Conservation (phyloP, 2,113 vertebrate species). For the Malaclemys terrapin region DNA sequence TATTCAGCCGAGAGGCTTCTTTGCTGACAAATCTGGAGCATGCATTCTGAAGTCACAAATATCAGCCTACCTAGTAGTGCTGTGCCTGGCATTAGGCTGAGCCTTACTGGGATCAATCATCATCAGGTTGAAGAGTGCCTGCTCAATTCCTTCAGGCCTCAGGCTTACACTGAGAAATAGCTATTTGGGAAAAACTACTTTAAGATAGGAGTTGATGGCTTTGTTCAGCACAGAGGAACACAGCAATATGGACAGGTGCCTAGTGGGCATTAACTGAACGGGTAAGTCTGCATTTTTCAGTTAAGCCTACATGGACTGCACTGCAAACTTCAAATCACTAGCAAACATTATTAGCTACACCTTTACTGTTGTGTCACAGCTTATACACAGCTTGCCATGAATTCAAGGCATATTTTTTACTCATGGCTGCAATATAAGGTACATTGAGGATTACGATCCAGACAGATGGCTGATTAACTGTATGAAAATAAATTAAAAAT, state of each 20-base stretch:
- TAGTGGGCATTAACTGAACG: not conserved
- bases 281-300: not conserved
- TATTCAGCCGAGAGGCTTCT: not conserved
- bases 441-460: constrained; percentile 14
- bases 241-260: not conserved
- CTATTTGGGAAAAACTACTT: not conserved
- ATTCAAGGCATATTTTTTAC: constrained; percentile 14
- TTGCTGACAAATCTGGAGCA: not conserved
- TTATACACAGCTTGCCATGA: constrained; percentile 9
- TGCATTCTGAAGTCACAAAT: not conserved
- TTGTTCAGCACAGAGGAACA: not conserved
- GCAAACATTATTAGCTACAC: not conserved
- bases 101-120: not conserved
- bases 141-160: not conserved
- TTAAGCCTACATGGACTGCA: not conserved
- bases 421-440: not conserved
- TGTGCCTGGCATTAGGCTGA: not conserved
- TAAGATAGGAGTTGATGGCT: not conserved
- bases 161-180: not conserved
- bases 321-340: not conserved
- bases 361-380: constrained; percentile 1
- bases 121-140: not conserved
- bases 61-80: not conserved
- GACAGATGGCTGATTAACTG: constrained; percentile 42
- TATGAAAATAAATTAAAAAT: constrained; percentile 55